These are phyloP conservation scores for Gibbula magus DNA, from an alignment of 2,888 invertebrate genomes.

Conservation along the genomic window DNA sequence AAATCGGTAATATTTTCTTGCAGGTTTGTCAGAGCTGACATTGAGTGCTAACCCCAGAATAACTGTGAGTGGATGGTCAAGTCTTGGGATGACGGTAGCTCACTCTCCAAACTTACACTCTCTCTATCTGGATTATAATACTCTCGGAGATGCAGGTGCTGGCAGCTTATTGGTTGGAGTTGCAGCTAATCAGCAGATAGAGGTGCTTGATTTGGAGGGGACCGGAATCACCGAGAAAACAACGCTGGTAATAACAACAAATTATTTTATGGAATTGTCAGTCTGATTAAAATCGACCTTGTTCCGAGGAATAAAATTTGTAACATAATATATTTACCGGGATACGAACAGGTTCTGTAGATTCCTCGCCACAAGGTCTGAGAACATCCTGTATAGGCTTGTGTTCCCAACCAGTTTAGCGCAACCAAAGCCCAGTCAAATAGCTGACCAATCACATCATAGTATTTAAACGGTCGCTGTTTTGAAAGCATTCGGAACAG, in stretches of 20 bases:
- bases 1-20: not conserved
- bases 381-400: too few species aligned
- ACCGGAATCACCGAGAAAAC: constrained; percentile 62
- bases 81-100: constrained; percentile 65
- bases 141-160: constrained; percentile 63
- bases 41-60: constrained; percentile 68
- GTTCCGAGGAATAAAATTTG: too few species aligned
- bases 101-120: constrained; percentile 53
- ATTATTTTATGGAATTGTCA: too few species aligned
- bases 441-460: too few species aligned
- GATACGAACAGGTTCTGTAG: too few species aligned
- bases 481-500: too few species aligned
- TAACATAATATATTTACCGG: too few species aligned
- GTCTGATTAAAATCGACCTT: too few species aligned
- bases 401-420: too few species aligned
- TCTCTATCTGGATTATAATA: constrained; percentile 69
- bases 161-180: constrained; percentile 64
- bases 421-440: too few species aligned
- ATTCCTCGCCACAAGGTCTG: too few species aligned
- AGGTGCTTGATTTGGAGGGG: constrained; percentile 67
- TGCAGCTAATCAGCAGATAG: constrained; percentile 59
- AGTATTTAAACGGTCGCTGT: too few species aligned
- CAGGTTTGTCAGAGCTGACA: constrained; percentile 67
- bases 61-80: constrained; percentile 63
- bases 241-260: constrained; percentile 54